phyloP scores from a whole-genome alignment of 2,888 invertebrate genomes.

The Adela reaumurella region DNA sequence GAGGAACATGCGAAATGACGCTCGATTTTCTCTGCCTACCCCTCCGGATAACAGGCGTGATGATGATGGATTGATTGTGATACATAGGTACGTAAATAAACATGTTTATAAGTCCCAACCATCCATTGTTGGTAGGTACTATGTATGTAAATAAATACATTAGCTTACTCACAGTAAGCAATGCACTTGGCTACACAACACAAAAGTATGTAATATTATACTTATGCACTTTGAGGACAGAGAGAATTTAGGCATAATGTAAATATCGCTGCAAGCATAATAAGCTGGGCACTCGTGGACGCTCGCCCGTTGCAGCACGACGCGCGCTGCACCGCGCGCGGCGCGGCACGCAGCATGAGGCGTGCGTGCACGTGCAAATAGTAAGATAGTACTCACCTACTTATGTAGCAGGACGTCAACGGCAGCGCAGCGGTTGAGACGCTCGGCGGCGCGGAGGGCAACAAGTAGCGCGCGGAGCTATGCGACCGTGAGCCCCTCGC shows the following conservation, averaged over 20 bases:
- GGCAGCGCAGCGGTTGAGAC: neutral
- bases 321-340: neutral
- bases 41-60: too few relatives aligned
- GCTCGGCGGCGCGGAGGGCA: neutral
- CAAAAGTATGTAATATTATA: neutral
- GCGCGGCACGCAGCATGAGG: neutral
- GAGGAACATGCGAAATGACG: too few relatives aligned
- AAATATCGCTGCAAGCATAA: neutral
- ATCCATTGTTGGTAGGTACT: too few relatives aligned
- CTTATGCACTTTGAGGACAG: neutral
- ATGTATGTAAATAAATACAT: too few relatives aligned
- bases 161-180: too few relatives aligned
- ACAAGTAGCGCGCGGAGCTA: slow-evolving; percentile 1
- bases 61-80: too few relatives aligned
- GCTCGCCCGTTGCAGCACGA: neutral
- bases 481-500: neutral
- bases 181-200: neutral
- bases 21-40: too few relatives aligned
- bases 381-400: neutral
- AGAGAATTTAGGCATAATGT: neutral
- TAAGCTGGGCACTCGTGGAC: neutral
- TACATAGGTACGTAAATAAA: too few relatives aligned
- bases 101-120: too few relatives aligned
- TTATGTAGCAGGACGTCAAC: too few relatives aligned
- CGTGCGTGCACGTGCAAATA: neutral